phyloP scores from a whole-genome alignment of 2,888 invertebrate species.

The Boloria selene region DNA sequence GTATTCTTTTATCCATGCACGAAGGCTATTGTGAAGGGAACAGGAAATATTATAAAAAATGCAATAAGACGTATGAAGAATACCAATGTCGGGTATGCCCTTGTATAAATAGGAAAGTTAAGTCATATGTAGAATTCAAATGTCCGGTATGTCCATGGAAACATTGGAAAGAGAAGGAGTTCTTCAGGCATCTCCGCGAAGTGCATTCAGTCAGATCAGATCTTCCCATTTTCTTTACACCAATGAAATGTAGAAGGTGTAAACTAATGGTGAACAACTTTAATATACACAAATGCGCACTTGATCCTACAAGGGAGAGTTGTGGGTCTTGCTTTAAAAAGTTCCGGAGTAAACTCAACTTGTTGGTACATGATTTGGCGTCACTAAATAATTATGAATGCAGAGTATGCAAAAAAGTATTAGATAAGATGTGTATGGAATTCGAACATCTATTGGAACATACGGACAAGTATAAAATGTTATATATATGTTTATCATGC shows the following conservation, averaged over 20 bases:
- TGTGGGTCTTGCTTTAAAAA: constrained; percentile 48
- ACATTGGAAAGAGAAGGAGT: background rate
- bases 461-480: constrained; percentile 43
- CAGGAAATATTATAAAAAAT: background rate
- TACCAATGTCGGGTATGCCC: constrained; percentile 38
- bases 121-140: background rate
- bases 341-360: constrained; percentile 38
- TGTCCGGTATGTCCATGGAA: constrained; percentile 37
- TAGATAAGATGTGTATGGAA: constrained; percentile 47
- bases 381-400: constrained; percentile 36
- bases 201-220: constrained; percentile 55
- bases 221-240: constrained; percentile 32
- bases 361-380: constrained; percentile 38
- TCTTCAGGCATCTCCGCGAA: constrained; percentile 41
- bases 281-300: constrained; percentile 45
- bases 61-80: background rate
- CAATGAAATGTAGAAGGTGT: constrained; percentile 17
- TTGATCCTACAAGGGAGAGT: accelerated
- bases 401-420: constrained; percentile 39
- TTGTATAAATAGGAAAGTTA: constrained; percentile 1
- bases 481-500: constrained; percentile 51
- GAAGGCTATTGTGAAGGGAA: constrained; percentile 34
- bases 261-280: background rate
- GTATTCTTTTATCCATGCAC: constrained; percentile 39
- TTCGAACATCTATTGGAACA: constrained; percentile 52